Evolutionary conservation across 2,797 vertebrate genomes (phyloP).

Genomic region (Galago senegalensis): DNA sequence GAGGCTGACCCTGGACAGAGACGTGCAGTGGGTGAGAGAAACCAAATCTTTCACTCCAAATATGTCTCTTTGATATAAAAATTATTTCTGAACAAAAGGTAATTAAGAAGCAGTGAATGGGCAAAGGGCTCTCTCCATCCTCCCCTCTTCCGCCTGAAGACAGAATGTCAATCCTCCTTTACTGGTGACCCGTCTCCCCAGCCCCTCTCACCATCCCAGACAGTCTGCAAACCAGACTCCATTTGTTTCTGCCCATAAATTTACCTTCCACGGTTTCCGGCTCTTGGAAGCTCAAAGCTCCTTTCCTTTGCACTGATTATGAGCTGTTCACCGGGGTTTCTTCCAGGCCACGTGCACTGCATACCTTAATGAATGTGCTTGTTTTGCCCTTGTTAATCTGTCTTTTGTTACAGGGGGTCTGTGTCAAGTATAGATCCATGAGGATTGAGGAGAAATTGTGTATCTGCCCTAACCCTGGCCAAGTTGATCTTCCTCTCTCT

Average conservation of each 20-base stretch:
- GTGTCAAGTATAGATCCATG: too few relatives aligned
- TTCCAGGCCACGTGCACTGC: too few relatives aligned
- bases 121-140: neutral
- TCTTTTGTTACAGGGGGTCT: neutral
- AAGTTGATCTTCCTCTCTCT: neutral
- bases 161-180: neutral
- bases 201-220: neutral
- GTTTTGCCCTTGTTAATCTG: neutral
- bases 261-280: neutral
- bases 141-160: neutral
- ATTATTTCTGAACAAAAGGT: slow-evolving; percentile 6
- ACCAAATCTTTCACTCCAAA: neutral
- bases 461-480: neutral
- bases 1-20: neutral
- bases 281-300: neutral
- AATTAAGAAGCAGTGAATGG: neutral
- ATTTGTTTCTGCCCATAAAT: neutral
- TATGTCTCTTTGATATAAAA: neutral
- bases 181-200: neutral
- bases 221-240: neutral
- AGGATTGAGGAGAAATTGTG: neutral
- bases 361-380: neutral
- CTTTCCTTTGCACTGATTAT: neutral
- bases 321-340: neutral
- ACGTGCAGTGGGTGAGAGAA: neutral